Base-by-base conservation (phyloP, 2,797 vertebrate genomes). In the Neosilurus hyrtlii region DNA sequence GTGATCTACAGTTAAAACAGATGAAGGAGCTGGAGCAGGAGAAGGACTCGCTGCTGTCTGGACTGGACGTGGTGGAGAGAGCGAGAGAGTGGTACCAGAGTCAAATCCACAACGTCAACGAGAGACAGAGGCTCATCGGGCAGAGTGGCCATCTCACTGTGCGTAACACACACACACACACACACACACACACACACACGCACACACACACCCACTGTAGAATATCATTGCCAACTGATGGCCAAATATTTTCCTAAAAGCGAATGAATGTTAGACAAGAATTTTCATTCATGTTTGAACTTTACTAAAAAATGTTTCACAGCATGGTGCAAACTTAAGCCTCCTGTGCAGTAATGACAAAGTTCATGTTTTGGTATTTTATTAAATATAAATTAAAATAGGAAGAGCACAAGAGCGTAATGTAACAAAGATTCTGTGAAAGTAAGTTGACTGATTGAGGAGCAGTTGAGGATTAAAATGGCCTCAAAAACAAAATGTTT, bases 1-100 rank as follows among this genome's bases (percentile, higher is more conserved):
- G 54, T 68, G 56, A 67, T 18, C 24, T 37, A 24, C 92, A 98
- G 98, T 89, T 99, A 88, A 96, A 97, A 92, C 95, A 95, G 92
- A 95, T 98, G 96, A 96, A 96, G 90, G 96, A 97, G 88, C 91
- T 98, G 93, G 97, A 98, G 90, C 96, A 96, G 90, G 97, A 98
- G 91, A 96, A 97, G 89, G 98, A 97, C 86, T 95, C 95, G 5
- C 91, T 99, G 84, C 92, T 98, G 79, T 95, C 96, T 9, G 97
- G 98, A 0, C 91, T 99, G 91, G 97, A 97, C 72, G 93, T 97
- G 92, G 93, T 98, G 88, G 96, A 97, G 0, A 91, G 86, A 0
- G 94, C 96, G 72, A 93, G 95, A 0, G 95, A 96, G 5, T 99
- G 98, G 98, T 98, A 96, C 93, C 96, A 95, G 89, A 95, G 93